phyloP scores from a whole-genome alignment of 2,888 invertebrate species.

The Drosophila ustulata region DNA sequence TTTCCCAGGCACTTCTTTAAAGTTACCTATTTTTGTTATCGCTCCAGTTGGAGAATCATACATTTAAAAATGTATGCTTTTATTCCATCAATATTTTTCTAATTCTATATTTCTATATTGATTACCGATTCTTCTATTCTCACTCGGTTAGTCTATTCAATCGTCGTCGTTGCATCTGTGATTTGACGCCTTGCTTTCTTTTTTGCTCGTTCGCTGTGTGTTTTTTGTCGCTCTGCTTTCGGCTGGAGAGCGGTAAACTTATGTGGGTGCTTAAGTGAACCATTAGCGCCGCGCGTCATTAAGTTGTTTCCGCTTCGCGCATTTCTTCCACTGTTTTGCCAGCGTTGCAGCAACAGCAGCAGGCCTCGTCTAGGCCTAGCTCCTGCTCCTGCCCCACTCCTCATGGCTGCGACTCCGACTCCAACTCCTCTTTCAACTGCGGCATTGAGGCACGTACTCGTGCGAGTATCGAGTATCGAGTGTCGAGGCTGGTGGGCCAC shows the following conservation, averaged over 20 bases:
- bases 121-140: too few relatives aligned
- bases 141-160: slow-evolving; percentile 19
- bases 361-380: slow-evolving; percentile 31
- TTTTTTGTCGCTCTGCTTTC: slow-evolving; percentile 52
- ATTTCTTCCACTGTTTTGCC: slow-evolving; percentile 70
- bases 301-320: slow-evolving; percentile 82
- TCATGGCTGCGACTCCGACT: slow-evolving; percentile 6
- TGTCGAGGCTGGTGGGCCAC: slow-evolving; percentile 66
- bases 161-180: not conserved
- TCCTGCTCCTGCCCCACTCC: not conserved
- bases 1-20: too few relatives aligned
- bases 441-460: slow-evolving; percentile 62
- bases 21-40: too few relatives aligned
- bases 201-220: not conserved
- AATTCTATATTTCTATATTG: too few relatives aligned
- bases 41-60: too few relatives aligned
- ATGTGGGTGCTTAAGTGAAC: slow-evolving; percentile 82
- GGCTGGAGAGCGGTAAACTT: slow-evolving; percentile 62
- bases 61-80: too few relatives aligned
- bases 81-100: too few relatives aligned
- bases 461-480: slow-evolving; percentile 41
- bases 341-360: not conserved
- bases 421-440: slow-evolving; percentile 18
- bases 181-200: not conserved
- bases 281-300: slow-evolving; percentile 81